Percentiles rank a stretch among this genome's conserved stretches.
Conservation (phyloP, 2,113 vertebrate species). For the Morone chrysops region DNA sequence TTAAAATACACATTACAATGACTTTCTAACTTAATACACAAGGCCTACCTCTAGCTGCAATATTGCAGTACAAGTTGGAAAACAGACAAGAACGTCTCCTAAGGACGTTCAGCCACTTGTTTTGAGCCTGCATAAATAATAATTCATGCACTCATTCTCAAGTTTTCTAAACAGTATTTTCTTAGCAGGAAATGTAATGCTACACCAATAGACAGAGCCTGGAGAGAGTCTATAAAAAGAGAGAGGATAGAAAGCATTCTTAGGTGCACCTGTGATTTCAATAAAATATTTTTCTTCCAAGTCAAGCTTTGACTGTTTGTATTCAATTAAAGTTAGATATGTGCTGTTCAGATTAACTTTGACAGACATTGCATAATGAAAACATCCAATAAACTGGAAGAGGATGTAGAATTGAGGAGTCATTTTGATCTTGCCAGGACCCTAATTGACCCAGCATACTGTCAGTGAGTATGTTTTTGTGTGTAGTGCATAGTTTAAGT, state of each 20-base stretch:
- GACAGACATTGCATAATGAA: conserved; percentile 32
- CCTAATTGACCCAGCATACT: not conserved
- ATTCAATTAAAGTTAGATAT: conserved; percentile 18
- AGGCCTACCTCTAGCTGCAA: not conserved
- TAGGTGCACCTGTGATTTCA: conserved; percentile 56
- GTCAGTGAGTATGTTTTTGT: not conserved
- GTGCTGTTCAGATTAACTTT: conserved; percentile 26
- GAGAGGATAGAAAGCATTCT: conserved; percentile 24
- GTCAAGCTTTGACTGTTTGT: conserved; percentile 40
- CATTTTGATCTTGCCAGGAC: conserved; percentile 9
- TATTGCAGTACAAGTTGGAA: not conserved
- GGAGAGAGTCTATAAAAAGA: conserved; percentile 22
- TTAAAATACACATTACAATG: not conserved
- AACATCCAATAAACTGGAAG: conserved; percentile 16
- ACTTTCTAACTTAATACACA: not conserved
- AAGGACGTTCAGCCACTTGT: not conserved
- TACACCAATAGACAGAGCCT: conserved; percentile 17
- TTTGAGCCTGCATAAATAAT: conserved; percentile 5
- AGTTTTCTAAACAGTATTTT: conserved; percentile 19
- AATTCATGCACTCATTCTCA: conserved; percentile 4
- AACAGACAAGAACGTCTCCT: not conserved
- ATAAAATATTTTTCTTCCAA: conserved; percentile 40
- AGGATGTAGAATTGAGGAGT: not conserved
- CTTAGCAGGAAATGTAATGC: conserved; percentile 36
- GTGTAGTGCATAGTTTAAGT: not conserved